Evolutionary conservation across 2,113 vertebrate genomes (phyloP).

Genomic region (Sander vitreus): DNA sequence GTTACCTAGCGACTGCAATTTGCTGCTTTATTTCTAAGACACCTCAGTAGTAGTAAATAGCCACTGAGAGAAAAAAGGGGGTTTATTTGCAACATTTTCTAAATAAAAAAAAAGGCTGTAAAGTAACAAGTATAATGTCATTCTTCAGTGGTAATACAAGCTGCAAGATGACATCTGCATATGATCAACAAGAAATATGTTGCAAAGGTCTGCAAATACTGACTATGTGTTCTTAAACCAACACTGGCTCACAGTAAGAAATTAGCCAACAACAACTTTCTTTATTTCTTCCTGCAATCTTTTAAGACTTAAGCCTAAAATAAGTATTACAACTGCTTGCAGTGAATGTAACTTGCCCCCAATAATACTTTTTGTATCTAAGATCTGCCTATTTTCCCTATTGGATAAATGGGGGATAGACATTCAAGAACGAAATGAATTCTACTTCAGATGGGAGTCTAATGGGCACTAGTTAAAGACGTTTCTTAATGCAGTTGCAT

Average conservation of each 20-base stretch:
- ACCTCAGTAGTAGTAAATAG: background rate
- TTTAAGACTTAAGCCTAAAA: background rate
- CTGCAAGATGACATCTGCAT: background rate
- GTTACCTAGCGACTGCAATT: conserved; percentile 13
- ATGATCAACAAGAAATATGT: background rate
- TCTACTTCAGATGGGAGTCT: background rate
- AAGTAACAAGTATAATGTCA: background rate
- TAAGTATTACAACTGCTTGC: background rate
- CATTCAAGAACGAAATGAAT: background rate
- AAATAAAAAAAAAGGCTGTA: background rate
- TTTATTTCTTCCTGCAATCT: background rate
- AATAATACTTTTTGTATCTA: no score
- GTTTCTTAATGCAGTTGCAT: background rate
- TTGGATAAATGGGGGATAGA: background rate
- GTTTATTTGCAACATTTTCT: background rate
- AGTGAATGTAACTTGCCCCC: background rate
- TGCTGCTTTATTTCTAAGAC: conserved; percentile 10
- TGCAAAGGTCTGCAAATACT: background rate
- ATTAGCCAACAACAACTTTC: background rate
- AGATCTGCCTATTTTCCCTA: background rate
- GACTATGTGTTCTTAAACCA: background rate
- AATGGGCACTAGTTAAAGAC: background rate
- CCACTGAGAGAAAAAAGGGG: background rate
- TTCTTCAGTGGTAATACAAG: background rate
- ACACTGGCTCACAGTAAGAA: background rate